Evolutionary conservation across 2,888 invertebrate genomes (phyloP), one percentile per base, ranked within the genome.

Genomic region (Ctenicera cuprea): DNA sequence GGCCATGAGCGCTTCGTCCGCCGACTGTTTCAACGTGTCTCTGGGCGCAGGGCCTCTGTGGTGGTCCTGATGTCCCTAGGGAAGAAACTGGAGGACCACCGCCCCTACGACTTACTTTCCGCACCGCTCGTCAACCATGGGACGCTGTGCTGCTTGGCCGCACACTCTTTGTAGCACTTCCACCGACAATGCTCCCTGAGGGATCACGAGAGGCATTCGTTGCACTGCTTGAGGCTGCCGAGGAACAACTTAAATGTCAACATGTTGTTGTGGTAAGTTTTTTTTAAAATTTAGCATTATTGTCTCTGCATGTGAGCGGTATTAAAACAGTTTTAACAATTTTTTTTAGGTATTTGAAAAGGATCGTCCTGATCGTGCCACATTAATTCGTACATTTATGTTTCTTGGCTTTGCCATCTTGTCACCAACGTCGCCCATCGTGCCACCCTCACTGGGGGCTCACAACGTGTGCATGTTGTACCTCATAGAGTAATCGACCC

Each of bases 21-120:
- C 91, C 89, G 92, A 92, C 86, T 92, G 92, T 86, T 93, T 91
- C 88, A 92, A 91, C 91, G 91, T 93, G 91, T 93, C 96, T 94
- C 95, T 97, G 94, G 97, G 97, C 89, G 94, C 96, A 92, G 97
- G 97, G 97, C 97, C 97, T 97, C 97, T 95, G 97, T 97, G 95
- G 96, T 97, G 97, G 95, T 98, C 97, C 97, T 98, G 98, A 98
- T 97, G 97, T 93, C 93, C 97, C 97, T 95, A 95, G 93, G 91
- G 93, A 93, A 91, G 92, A 92, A 91, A 84, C 85, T 85, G 83
- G 84, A 80, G 80, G 80, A 76, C 82, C 85, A 83, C 85, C 86
- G 80, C 84, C 84, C 59, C 77, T 84, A 82, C 85, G 86, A 82
- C 84, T 86, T 74, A 82, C 85, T 79, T 86, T 80, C 88, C 89